phyloP scores from a whole-genome alignment of 1,140 invertebrate species.

The Eumaeus atala region DNA sequence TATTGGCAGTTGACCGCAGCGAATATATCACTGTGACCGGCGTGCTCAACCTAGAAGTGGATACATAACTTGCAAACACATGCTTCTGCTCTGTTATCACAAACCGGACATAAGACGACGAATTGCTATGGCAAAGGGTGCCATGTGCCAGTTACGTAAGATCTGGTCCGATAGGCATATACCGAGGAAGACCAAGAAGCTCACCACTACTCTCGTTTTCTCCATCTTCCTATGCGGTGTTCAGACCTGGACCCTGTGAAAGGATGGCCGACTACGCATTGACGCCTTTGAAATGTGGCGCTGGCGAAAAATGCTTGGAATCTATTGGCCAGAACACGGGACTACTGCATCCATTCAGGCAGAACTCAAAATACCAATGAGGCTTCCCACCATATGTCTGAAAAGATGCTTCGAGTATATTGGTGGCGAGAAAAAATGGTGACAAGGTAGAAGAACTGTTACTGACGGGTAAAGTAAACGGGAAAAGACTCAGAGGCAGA shows the following conservation, averaged over 20 bases:
- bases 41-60: not conserved
- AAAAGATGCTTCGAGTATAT: no score
- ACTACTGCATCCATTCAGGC: slow-evolving; percentile 16
- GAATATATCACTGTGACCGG: not conserved
- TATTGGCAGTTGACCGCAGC: slow-evolving; percentile 11
- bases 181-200: slow-evolving; percentile 15
- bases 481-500: no score
- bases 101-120: not conserved
- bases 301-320: slow-evolving; percentile 26
- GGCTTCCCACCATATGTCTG: slow-evolving; percentile 22
- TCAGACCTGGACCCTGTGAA: slow-evolving; percentile 30
- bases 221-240: slow-evolving; percentile 26
- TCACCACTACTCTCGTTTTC: slow-evolving; percentile 21
- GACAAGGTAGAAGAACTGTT: no score
- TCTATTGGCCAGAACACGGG: slow-evolving; percentile 25
- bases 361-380: slow-evolving; percentile 16
- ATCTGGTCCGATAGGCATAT: slow-evolving; percentile 21
- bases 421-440: no score
- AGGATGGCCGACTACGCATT: slow-evolving; percentile 22
- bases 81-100: not conserved
- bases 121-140: slow-evolving; percentile 21
- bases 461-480: no score
- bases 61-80: not conserved
- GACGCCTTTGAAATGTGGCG: slow-evolving; percentile 35
- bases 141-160: slow-evolving; percentile 17